Conservation (phyloP, 2,888 invertebrate species). For the Spisula solida region DNA sequence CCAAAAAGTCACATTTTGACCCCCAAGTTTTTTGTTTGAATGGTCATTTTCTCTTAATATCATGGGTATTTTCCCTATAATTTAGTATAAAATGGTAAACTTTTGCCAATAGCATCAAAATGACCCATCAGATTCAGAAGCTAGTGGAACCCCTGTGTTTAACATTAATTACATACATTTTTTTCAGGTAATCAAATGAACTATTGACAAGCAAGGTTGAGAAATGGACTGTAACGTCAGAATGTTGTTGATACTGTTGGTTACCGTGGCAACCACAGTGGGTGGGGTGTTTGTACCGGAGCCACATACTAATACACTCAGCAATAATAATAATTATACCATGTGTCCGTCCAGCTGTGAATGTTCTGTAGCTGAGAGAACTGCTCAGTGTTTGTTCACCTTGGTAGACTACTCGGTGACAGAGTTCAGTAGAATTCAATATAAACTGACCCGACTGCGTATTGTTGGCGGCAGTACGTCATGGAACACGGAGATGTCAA, state of each 20-base stretch:
- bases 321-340: not conserved
- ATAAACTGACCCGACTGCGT: conserved; percentile 42
- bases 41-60: too few species aligned
- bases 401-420: conserved; percentile 27
- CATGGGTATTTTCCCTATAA: too few species aligned
- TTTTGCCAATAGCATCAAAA: too few species aligned
- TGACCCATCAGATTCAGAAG: too few species aligned
- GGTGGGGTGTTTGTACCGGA: conserved; percentile 27
- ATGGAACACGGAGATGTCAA: not conserved
- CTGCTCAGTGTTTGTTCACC: conserved; percentile 44
- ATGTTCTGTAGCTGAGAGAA: conserved; percentile 26
- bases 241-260: not conserved
- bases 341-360: conserved; percentile 52
- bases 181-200: not conserved
- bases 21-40: too few species aligned
- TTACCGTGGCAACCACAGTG: conserved; percentile 20
- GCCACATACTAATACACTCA: not conserved
- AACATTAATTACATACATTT: not conserved
- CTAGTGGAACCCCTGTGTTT: too few species aligned
- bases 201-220: not conserved
- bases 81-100: too few species aligned
- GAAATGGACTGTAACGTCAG: not conserved
- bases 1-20: too few species aligned
- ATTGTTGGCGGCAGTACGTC: conserved; percentile 29
- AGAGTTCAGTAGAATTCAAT: conserved; percentile 19